Evolutionary conservation across 2,797 vertebrate genomes (phyloP).

Genomic region (Catamblyrhynchus diadema): DNA sequence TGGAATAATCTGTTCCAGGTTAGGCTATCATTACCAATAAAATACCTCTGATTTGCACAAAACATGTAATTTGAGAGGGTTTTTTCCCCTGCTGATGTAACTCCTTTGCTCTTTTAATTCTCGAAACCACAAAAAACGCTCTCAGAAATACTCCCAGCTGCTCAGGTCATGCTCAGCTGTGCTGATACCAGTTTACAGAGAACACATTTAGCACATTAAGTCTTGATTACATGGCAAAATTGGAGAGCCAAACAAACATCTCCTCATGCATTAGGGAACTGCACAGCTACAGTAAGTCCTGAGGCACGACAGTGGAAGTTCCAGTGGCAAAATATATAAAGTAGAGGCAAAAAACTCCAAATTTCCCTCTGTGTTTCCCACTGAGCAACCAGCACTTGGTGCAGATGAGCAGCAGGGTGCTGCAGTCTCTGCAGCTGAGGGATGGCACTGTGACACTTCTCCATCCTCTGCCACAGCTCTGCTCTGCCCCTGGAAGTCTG

Average conservation of each 20-base stretch:
- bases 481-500: neutral
- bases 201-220: neutral
- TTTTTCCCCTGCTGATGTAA: neutral
- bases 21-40: slow-evolving; percentile 57
- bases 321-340: neutral
- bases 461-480: neutral
- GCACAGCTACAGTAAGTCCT: neutral
- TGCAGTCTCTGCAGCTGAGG: neutral
- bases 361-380: neutral
- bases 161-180: neutral
- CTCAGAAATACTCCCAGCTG: slow-evolving; percentile 22
- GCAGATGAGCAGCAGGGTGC: neutral
- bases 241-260: neutral
- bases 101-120: slow-evolving; percentile 11
- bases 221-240: neutral
- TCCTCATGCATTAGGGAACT: neutral
- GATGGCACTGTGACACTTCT: neutral
- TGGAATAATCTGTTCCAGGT: slow-evolving; percentile 35
- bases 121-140: neutral
- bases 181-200: neutral
- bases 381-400: rapidly evolving
- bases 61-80: neutral
- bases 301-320: neutral
- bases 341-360: neutral
- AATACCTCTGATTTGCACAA: slow-evolving; percentile 44